A percentile compares a stretch with the other conserved stretches of the same genome.
Conservation (phyloP, 1,140 invertebrate genomes). For the Sarcophaga peregrina region DNA sequence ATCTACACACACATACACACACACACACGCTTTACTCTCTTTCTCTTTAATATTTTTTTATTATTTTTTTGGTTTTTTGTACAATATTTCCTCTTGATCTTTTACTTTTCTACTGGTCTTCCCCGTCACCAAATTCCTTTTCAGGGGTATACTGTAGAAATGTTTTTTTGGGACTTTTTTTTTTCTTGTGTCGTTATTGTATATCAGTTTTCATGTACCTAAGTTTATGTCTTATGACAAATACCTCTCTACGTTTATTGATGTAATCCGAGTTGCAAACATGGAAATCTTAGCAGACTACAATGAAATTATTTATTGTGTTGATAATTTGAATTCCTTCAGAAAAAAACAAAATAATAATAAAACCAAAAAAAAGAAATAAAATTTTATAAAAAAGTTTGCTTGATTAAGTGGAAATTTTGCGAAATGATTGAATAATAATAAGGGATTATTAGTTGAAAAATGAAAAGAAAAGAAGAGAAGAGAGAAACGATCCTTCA, state of each 20-base stretch:
- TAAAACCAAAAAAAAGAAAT: too few relatives aligned
- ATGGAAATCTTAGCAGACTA: conserved; percentile 33
- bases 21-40: conserved; percentile 11
- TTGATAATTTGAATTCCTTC: background rate
- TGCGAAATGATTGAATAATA: background rate
- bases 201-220: conserved; percentile 3
- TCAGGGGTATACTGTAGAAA: background rate
- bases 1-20: background rate
- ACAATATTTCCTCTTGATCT: too few relatives aligned
- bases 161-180: background rate
- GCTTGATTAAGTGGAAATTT: conserved; percentile 23
- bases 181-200: background rate
- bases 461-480: background rate
- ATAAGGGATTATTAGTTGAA: background rate
- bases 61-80: background rate
- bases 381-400: background rate
- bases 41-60: background rate
- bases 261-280: conserved; percentile 32
- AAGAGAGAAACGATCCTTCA: background rate
- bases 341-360: too few relatives aligned
- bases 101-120: too few relatives aligned
- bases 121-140: too few relatives aligned
- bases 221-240: background rate
- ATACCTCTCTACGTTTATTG: background rate
- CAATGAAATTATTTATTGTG: conserved; percentile 1